Evolutionary conservation across 2,888 invertebrate species (phyloP).

Genomic region (Diachrysia chrysitis): DNA sequence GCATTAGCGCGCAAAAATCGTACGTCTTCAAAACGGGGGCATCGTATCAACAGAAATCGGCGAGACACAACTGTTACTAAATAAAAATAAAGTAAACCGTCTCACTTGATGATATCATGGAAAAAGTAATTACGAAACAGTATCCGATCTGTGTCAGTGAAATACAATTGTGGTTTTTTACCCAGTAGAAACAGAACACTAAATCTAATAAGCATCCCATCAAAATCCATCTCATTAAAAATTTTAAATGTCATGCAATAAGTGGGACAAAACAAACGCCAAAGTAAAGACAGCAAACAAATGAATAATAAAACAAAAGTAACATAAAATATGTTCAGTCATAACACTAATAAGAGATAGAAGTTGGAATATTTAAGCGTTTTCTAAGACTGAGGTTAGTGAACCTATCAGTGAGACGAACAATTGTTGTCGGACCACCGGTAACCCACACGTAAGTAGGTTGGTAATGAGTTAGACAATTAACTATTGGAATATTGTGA

Average conservation of each 20-base stretch:
- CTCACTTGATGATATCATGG: conserved; percentile 42
- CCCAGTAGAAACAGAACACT: neutral
- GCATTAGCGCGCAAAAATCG: conserved; percentile 57
- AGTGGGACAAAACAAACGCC: conserved; percentile 5
- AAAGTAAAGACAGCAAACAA: conserved; percentile 5
- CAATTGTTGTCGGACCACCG: conserved; percentile 64
- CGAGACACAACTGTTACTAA: conserved; percentile 49
- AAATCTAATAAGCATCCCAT: neutral
- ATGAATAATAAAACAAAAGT: conserved; percentile 12
- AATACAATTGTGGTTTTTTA: conserved; percentile 4
- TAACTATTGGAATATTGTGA: conserved; percentile 54
- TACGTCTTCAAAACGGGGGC: conserved; percentile 51
- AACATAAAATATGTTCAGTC: conserved; percentile 23
- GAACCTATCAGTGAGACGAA: conserved; percentile 63
- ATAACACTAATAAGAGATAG: conserved; percentile 40
- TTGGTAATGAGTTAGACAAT: conserved; percentile 66
- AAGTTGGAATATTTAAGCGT: conserved; percentile 53
- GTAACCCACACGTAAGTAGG: conserved; percentile 58
- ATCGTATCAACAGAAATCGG: conserved; percentile 40
- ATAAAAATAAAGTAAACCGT: conserved; percentile 40
- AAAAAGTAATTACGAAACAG: conserved; percentile 37
- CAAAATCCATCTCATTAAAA: neutral
- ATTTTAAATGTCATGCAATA: neutral
- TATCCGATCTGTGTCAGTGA: conserved; percentile 13
- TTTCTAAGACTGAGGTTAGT: conserved; percentile 66